Conservation (phyloP, 2,113 vertebrate genomes). For the Perca flavescens region DNA sequence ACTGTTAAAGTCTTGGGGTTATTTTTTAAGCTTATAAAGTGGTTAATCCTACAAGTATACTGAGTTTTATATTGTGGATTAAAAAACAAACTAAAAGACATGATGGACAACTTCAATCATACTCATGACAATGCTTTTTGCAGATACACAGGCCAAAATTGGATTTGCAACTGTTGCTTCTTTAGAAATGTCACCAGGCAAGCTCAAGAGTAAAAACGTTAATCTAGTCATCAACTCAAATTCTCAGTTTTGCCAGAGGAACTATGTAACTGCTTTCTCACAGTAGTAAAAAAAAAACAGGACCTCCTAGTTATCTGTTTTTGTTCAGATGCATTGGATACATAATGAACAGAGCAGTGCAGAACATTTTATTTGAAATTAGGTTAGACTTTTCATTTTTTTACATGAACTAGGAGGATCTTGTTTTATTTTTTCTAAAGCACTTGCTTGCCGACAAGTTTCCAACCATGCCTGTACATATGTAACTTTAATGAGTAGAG, state of each 20-base stretch:
- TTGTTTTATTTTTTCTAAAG: conserved; percentile 65
- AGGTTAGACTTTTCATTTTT: conserved; percentile 55
- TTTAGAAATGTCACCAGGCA: conserved; percentile 3
- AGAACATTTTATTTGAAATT: conserved; percentile 53
- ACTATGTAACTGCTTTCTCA: conserved; percentile 34
- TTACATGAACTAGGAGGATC: conserved; percentile 12
- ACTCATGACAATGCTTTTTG: conserved; percentile 24
- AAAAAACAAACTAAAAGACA: not conserved
- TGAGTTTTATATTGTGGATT: conserved; percentile 6
- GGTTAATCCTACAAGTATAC: not conserved
- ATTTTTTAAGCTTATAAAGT: not conserved
- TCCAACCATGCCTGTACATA: conserved; percentile 77
- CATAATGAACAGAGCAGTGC: conserved; percentile 44
- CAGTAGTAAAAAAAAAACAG: conserved; percentile 1
- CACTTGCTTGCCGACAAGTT: conserved; percentile 54
- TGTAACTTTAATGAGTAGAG: conserved; percentile 66
- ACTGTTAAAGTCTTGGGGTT: not conserved
- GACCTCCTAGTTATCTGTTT: conserved; percentile 55
- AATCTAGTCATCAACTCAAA: conserved; percentile 14
- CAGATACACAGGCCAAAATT: conserved; percentile 43
- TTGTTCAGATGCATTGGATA: conserved; percentile 32
- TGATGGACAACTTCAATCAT: not conserved
- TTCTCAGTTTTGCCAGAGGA: conserved; percentile 18
- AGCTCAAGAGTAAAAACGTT: conserved; percentile 11
- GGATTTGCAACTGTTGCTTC: conserved; percentile 27